A percentile compares a stretch with the other conserved stretches of the same genome.
Evolutionary conservation across 2,113 vertebrate species (phyloP).

Genomic region (Terrapene triunguis): DNA sequence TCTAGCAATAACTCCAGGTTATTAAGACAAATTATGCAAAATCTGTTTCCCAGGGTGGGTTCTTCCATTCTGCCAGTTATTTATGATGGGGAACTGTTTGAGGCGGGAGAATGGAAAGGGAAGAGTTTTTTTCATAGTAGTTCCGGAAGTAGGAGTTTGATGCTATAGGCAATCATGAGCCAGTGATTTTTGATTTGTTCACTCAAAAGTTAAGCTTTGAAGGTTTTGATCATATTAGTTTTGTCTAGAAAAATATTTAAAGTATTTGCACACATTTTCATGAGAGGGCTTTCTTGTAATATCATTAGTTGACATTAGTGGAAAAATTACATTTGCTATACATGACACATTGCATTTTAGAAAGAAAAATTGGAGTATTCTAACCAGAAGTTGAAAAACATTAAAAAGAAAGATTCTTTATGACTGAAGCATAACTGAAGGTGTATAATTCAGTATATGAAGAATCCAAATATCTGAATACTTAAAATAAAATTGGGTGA

Average conservation of each 20-base stretch:
- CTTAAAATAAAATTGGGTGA: not conserved
- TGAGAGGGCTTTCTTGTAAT: not conserved
- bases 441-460: not conserved
- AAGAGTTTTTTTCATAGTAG: not conserved
- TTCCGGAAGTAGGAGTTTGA: not conserved
- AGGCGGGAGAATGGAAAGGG: not conserved
- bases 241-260: not conserved
- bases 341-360: not conserved
- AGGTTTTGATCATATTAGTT: not conserved
- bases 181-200: not conserved
- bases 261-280: not conserved
- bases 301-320: not conserved
- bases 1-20: not conserved
- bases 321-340: not conserved
- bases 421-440: not conserved
- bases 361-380: not conserved
- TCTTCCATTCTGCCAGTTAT: not conserved
- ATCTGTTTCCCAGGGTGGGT: not conserved
- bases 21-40: not conserved
- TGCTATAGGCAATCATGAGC: not conserved
- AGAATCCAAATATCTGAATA: not conserved
- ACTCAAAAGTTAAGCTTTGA: not conserved
- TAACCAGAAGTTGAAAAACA: not conserved
- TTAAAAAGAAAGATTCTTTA: not conserved
- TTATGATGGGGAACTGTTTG: not conserved